Base-by-base conservation (phyloP, 2,888 invertebrate species). In the Amiota communis region DNA sequence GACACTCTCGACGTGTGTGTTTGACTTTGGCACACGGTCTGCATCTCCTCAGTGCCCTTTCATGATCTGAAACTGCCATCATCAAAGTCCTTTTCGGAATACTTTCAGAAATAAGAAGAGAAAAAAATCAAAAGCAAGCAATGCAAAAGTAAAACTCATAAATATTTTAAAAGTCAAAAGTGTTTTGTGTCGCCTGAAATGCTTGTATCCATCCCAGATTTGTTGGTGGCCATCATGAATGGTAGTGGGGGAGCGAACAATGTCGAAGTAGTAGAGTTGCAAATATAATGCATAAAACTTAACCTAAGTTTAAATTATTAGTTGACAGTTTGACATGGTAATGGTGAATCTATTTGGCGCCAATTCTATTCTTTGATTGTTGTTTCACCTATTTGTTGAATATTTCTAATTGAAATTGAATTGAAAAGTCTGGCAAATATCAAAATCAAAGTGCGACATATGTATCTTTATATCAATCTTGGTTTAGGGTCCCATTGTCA, bases 81-180 rank as follows among this genome's bases (percentile, higher is more conserved):
- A 20, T 17, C 17, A 20, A 15, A 53, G 11, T 59, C 59, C 59
- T 59, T 59, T 15, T 20, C 17, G 15, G 11, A 59, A 59, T 20
- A 59, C 59, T 20, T n/a, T n/a, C 53, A 53, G n/a, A 53, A 53
- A 53, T 12, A 53, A 53, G 12, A 53, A n/a, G 8, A 51, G 3
- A 53, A 53, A 53, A 57, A 15, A 59, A 59, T 20, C 23, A 20
- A 59, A 20, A 59, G 59, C 59, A 64, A 70, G 72, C 64, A n/a
- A n/a, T 53, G 67, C 64, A 51, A 71, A 76, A 82, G 76, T 81
- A 79, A 81, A 81, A 79, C 81, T 83, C 86, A 82, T 85, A 85
- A 85, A 85, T 86, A 86, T 86, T 80, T 85, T 85, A 86, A 83
- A 78, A 86, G 84, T 82, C 82, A 83, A 82, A 81, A 80, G 80